Evolutionary conservation across 2,113 vertebrate species (phyloP), one percentile per base, ranked within the genome.

Genomic region (Pholis gunnellus): DNA sequence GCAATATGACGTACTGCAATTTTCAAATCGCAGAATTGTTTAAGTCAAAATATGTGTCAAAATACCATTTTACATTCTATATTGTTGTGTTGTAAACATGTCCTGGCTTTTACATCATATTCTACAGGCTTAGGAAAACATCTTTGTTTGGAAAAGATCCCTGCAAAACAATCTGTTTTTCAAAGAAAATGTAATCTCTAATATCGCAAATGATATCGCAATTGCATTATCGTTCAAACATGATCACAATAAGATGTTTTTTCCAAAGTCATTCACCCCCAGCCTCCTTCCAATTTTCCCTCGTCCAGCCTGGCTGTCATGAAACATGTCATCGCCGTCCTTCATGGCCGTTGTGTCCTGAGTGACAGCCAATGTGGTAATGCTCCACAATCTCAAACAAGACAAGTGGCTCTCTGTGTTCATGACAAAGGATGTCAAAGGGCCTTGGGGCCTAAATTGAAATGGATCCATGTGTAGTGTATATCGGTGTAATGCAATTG

Each of bases 321-420:
- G 44, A 75, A 80, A 63, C 76, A 36, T 66, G 72, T 74, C 78
- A 66, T 38, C 29, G 44, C 50, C 71, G 52, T 54, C 78, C 22
- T 63, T 40, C 81, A 81, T 82, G 86, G 65, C 52, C 60, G 31
- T 65, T 75, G 78, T 88, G 82, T 81, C 54, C 54, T 87, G 78
- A 79, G n/a, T 79, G 87, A 84, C 85, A 86, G 81, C 80, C 61
- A 65, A 40, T 61, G 82, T 61, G 57, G 61, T 82, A 67, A 87
- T 61, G 79, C 64, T 63, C 64, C 75, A 65, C 56, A 68, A 27
- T 75, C 72, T 79, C 66, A 40, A 11, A 27, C 69, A 34, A 38
- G 72, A 88, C 82, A 83, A 87, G 86, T 78, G 65, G 22, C 63
- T 80, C 72, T 72, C 75, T 71, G 60, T 78, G 79, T 75, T 72